Base-by-base conservation (phyloP, 2,797 vertebrate genomes). In the Podargus strigoides region DNA sequence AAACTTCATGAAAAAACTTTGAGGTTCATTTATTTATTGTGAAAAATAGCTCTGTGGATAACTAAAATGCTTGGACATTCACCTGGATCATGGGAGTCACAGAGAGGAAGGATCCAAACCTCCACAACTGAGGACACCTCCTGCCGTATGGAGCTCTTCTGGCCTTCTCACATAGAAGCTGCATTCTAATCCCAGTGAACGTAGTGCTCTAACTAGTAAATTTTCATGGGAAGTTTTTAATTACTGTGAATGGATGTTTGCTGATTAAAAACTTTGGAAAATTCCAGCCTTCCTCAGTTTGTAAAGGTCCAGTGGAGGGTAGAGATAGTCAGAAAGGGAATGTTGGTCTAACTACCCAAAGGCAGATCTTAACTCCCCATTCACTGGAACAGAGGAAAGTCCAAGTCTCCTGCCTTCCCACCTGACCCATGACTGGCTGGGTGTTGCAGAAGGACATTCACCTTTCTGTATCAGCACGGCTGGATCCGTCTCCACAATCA, bases 111-210 rank as follows among this genome's bases (percentile, higher is more conserved):
- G 23, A 41, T 73, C 50, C 42, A 73, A 30, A 23, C 14, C 11
- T 56, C 28, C 27, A 3, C 2, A 19, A 12, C 58, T 59, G 53
- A 67, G 37, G 20, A 39, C 4, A 55, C 5, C 24, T 76, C 19
- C 36, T 64, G 60, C 69, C 2, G 0, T 47, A 27, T 0, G 0
- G 55, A 92, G 34, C 20, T 66, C 4, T 66, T 79, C 32, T 41
- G 32, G 20, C 32, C 32, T 20, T 81, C 27, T 60, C 1, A 1
- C 1, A 0, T 59, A 50, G 56, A 67, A 81, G 27, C 42, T 74
- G 9, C 30, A 28, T 77, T 42, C 56, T 78, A 52, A 46, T 10
- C 12, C 15, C 17, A 47, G 4, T 27, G 49, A 60, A 24, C 5
- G 3, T 24, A 39, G 36, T 20, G 9, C 21, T 66, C 1, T 2